Percentiles rank a stretch among this genome's conserved stretches.
Conservation (phyloP, 2,113 vertebrate species). For the Bubo bubo region DNA sequence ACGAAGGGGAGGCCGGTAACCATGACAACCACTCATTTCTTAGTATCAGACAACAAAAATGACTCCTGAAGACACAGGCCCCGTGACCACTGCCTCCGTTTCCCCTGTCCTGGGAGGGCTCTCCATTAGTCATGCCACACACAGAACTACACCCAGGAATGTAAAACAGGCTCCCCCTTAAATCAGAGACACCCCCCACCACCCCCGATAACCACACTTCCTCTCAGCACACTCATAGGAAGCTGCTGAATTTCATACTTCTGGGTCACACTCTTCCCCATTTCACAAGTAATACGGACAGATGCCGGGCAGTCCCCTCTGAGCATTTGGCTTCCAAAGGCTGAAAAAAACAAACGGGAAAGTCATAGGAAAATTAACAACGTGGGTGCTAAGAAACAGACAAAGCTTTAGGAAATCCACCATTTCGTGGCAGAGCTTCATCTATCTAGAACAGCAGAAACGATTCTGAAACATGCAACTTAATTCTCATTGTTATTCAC, state of each 20-base stretch:
- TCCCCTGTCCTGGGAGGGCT: neutral
- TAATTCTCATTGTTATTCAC: neutral
- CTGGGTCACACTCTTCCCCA: neutral
- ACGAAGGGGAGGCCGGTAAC: constrained; percentile 3
- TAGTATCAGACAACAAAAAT: neutral
- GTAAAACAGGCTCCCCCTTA: neutral
- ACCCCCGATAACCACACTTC: accelerated
- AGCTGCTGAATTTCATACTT: accelerated
- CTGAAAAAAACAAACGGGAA: neutral
- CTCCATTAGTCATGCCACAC: accelerated
- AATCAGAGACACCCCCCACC: no score
- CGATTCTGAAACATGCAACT: accelerated
- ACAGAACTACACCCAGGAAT: accelerated
- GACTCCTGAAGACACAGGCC: neutral
- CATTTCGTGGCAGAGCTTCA: neutral
- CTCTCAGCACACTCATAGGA: neutral
- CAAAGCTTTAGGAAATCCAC: neutral
- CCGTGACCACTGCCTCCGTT: neutral
- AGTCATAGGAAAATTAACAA: accelerated
- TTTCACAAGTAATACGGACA: accelerated
- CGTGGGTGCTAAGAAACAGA: accelerated
- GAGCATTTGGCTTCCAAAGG: neutral
- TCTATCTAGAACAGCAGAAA: neutral
- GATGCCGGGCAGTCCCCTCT: neutral
- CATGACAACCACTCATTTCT: constrained; percentile 20